Percentiles rank a stretch among this genome's conserved stretches.
These are phyloP conservation scores for Cataglyphis livida DNA, from an alignment of 2,888 invertebrate genomes.

Conservation along the genomic window DNA sequence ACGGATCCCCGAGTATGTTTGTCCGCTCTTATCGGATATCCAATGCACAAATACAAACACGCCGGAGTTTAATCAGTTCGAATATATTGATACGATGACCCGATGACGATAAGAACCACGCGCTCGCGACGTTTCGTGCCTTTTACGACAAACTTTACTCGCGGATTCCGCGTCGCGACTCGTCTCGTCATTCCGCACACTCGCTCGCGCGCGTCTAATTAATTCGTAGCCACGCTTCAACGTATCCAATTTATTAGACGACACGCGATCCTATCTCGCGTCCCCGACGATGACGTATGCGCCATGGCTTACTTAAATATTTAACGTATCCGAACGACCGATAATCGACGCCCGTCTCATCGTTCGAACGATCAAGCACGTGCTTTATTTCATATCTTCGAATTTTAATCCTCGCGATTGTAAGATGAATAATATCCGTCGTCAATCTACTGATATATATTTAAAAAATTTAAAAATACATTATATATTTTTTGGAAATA, in stretches of 20 bases:
- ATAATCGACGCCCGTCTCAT: conserved; percentile 25
- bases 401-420: conserved; percentile 22
- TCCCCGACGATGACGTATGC: conserved; percentile 18
- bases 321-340: conserved; percentile 25
- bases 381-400: conserved; percentile 9
- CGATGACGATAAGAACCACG: conserved; percentile 15
- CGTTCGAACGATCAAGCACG: conserved; percentile 8
- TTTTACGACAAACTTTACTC: conserved; percentile 26
- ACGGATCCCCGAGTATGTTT: conserved; percentile 49
- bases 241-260: conserved; percentile 37
- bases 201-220: conserved; percentile 25
- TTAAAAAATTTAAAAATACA: background rate
- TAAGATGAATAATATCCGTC: background rate
- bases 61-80: conserved; percentile 63
- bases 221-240: conserved; percentile 45
- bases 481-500: background rate
- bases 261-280: conserved; percentile 21
- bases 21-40: conserved; percentile 61
- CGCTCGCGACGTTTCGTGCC: conserved; percentile 10
- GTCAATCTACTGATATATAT: background rate
- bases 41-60: conserved; percentile 37
- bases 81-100: conserved; percentile 55
- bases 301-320: conserved; percentile 42
- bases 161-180: conserved; percentile 34
- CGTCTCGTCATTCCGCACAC: conserved; percentile 1